Base-by-base conservation (phyloP, 2,888 invertebrate genomes). In the Tribolium freemani region DNA sequence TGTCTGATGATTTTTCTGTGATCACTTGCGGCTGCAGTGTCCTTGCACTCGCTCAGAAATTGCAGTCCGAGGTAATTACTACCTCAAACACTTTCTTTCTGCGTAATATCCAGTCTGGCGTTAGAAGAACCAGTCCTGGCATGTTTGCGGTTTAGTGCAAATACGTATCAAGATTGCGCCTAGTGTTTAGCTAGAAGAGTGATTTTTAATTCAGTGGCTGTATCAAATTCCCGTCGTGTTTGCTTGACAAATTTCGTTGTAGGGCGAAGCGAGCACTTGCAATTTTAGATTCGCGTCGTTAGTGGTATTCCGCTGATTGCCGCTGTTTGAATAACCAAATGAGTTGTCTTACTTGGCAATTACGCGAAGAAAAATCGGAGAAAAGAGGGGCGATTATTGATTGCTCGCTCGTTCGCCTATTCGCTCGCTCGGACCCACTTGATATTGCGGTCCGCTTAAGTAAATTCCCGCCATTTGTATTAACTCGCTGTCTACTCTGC, bases 261-360 rank as follows among this genome's bases (percentile, higher is more conserved):
- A 72, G 72, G 54, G 71, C 54, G 16, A 16, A 16, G 16, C 16
- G 61, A 71, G 74, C 71, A 67, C 71, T 71, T 61, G 69, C 72
- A 74, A 72, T 75, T 72, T 70, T 70, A 70, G 75, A 75, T 74
- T 72, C 72, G 69, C 72, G 64, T 75, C 75, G 75, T 75, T 75
- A 75, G 71, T 72, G 75, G 71, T 69, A 72, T 73, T 73, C 66
- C 69, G 68, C 71, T 75, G 75, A 75, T 75, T 75, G 75, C 75
- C 75, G 71, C 70, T 80, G 78, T 80, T 80, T 80, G 79, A 80
- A 79, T 80, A 80, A 79, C 77, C 76, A 79, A 80, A 80, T 78
- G 79, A 77, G 77, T 79, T 79, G 78, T 79, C 79, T 78, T 80
- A 79, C 79, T 79, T 79, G 78, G 76, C 79, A 79, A 79, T 80